Percentiles rank a stretch among this genome's conserved stretches.
Evolutionary conservation across 2,113 vertebrate species (phyloP).

Genomic region (Sylvicapra grimmia): DNA sequence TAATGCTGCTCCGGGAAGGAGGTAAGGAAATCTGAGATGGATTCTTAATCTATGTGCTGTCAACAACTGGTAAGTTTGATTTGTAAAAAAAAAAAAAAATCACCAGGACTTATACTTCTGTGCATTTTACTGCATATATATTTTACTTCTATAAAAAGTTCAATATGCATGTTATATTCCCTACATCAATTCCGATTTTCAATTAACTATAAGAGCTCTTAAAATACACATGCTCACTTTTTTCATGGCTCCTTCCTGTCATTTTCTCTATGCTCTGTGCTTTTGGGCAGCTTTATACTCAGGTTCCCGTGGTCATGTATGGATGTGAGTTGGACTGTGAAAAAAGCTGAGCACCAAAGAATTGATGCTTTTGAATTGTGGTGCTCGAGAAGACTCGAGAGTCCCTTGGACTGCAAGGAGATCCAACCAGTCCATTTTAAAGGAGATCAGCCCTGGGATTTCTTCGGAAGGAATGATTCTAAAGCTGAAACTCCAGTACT

Average conservation of each 20-base stretch:
- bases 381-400: too few relatives aligned
- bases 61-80: not conserved
- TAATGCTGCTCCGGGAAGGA: rapidly evolving
- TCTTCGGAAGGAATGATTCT: too few relatives aligned
- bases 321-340: too few relatives aligned
- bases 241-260: not conserved
- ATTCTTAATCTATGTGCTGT: not conserved
- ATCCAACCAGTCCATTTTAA: too few relatives aligned
- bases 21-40: not conserved
- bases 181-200: not conserved
- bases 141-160: not conserved
- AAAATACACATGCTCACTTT: not conserved
- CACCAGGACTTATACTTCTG: not conserved
- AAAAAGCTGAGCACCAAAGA: too few relatives aligned
- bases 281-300: not conserved
- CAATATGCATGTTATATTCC: not conserved
- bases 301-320: not conserved
- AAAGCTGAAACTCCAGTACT: too few relatives aligned
- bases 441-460: too few relatives aligned
- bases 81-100: not conserved
- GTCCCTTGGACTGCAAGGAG: too few relatives aligned
- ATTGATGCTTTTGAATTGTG: too few relatives aligned
- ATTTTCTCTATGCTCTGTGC: not conserved
- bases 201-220: not conserved
- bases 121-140: not conserved